Conservation (phyloP, 2,113 vertebrate species). For the Podocnemis expansa region DNA sequence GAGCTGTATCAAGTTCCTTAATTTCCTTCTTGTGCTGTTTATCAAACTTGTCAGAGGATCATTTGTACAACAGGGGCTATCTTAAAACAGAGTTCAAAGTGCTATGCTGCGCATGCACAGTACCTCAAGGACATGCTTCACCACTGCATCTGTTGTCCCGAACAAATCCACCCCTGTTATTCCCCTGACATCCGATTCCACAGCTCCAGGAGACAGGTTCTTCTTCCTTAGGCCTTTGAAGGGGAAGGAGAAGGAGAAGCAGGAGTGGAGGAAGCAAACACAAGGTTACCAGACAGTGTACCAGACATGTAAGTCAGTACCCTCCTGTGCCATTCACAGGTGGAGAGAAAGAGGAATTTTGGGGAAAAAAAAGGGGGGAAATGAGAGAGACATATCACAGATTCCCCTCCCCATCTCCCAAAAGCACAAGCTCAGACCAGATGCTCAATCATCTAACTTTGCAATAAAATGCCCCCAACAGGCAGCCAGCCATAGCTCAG, state of each 20-base stretch:
- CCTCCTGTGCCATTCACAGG: background rate
- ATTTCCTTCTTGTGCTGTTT: background rate
- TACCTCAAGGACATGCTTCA: slow-evolving; percentile 97
- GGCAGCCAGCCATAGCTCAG: background rate
- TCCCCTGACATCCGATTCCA: slow-evolving; percentile 92
- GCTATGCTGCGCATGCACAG: background rate
- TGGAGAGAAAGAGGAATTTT: background rate
- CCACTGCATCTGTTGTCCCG: slow-evolving; percentile 93
- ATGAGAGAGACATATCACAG: background rate
- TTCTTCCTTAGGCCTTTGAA: slow-evolving; percentile 92
- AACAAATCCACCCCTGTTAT: slow-evolving; percentile 95
- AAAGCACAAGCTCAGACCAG: background rate
- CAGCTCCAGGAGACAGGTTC: slow-evolving; percentile 93
- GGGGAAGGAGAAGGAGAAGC: background rate
- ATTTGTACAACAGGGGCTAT: too few species aligned
- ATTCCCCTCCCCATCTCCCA: background rate
- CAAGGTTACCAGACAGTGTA: background rate
- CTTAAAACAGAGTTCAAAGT: background rate
- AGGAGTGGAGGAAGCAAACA: slow-evolving; percentile 54
- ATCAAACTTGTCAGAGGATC: background rate
- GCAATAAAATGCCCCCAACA: accelerated
- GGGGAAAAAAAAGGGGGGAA: background rate
- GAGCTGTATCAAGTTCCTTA: accelerated
- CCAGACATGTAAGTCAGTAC: accelerated
- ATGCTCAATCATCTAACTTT: accelerated